Base-by-base conservation (phyloP, 2,888 invertebrate species). In the Pammene fasciana region DNA sequence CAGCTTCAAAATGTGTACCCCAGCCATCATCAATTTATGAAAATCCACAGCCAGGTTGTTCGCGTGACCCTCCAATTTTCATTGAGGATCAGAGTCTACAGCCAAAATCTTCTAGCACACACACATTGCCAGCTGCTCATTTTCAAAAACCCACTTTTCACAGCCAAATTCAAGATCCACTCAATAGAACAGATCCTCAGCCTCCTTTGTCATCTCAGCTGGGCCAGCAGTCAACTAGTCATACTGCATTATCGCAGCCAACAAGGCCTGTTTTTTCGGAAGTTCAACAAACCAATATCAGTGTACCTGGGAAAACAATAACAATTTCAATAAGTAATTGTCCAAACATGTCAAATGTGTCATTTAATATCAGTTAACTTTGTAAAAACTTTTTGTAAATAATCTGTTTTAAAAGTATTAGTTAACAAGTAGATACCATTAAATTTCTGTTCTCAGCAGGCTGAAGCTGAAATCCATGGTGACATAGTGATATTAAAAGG, bases 71-170 rank as follows among this genome's bases (percentile, higher is more conserved):
- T 61, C 48, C 38, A 6, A 18, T 34, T 38, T 61, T 10, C 9
- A 48, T 52, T 59, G 41, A 43, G 66, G 13, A 65, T 46, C 45
- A 41, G 3, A 45, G 48, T 56, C 38, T 34, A 38, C 65, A 45
- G 52, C 64, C 65, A 65, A 56, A 56, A 65, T 65, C 36, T 41
- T 14, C 65, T 50, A 50, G 50, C 14, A 7, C 45, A n/a, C n/a
- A 41, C 34, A 18, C 41, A 41, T 41, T 57, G 41, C 43, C 56
- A 43, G 56, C 57, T 38, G 38, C 43, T 57, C 43, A 57, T 45
- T 45, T 43, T 57, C 57, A 57, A 57, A 16, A 5, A 43, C 57
- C 57, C 18, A 6, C 9, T 43, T 38, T 43, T 56, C 16, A 41
- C 56, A 41, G 41, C 16, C 41, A 18, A 43, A 57, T 43, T 57